Evolutionary conservation across 1,140 invertebrate species (phyloP), one percentile per base, ranked within the genome.

Genomic region (Drosophila saltans): DNA sequence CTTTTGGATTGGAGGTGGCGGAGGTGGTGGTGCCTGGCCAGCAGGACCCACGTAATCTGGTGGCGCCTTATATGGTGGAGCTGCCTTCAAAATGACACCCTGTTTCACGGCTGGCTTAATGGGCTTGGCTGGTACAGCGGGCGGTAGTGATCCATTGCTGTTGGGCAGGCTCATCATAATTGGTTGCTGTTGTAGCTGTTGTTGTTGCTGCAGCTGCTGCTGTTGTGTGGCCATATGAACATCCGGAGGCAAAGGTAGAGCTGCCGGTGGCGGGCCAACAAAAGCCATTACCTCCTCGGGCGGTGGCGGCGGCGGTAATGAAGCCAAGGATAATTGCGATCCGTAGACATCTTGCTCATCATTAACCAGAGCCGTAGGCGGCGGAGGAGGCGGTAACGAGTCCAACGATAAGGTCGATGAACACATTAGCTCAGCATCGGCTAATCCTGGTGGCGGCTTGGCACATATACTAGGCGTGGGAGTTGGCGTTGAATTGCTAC

Each of bases 341-440:
- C 95, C 95, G 11, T 94, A 94, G 0, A 96, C 92, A 72, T 96
- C 95, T 2, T 93, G 93, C 10, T 94, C 93, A 64, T 94, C 93
- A 7, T 93, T 83, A 1, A 94, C 93, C 6, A 95, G 79, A 56
- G 96, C 95, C 9, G 43, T n/a, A 7, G 93, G 92, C 9, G 94
- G 93, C 0, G 95, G 95, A 2, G 96, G 95, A 1, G 96, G 96
- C 2, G 96, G 96, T 59, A 97, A 82, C 8, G 95, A 96, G 62
- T 96, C 95, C 43, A 97, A 89, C 16, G 96, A 96, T 1, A 96
- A 92, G n/a, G 95, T 96, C 0, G 95, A 96, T 40, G 95, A 94
- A 88, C 95, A 96, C 93, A 96, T 94, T 40, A 93, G 91, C 11
- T 91, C 86, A 4, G 57, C 65, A 73, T 73, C 63, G n/a, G 45